Conservation (phyloP, 1,140 invertebrate species). For the Pinna nobilis region DNA sequence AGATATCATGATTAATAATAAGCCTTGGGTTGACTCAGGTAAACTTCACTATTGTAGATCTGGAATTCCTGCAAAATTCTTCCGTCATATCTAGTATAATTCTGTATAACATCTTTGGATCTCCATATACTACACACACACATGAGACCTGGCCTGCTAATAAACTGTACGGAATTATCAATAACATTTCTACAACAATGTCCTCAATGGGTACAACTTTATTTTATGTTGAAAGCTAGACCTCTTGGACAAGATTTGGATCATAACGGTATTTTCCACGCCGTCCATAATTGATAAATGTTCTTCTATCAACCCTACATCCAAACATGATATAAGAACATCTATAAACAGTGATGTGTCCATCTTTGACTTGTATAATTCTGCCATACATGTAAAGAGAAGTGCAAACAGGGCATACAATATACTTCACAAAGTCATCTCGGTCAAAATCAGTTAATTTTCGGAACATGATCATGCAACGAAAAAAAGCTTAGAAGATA, state of each 20-base stretch:
- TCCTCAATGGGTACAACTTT: conserved; percentile 13
- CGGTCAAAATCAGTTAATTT: conserved; percentile 11
- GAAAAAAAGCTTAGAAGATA: conserved; percentile 3
- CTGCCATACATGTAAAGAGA: conserved; percentile 10
- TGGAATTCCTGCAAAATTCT: conserved; percentile 40
- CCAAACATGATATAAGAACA: conserved; percentile 19
- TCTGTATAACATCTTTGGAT: neutral
- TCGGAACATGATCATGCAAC: neutral
- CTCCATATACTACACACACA: conserved; percentile 3
- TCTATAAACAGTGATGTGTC: neutral
- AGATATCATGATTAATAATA: conserved; percentile 26
- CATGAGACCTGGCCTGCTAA: neutral
- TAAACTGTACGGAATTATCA: conserved; percentile 8
- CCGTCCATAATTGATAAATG: neutral
- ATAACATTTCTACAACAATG: conserved; percentile 17
- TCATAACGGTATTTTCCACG: conserved; percentile 8
- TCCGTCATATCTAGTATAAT: conserved; percentile 32
- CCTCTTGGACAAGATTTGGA: conserved; percentile 8
- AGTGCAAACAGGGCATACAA: conserved; percentile 14
- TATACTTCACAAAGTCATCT: conserved; percentile 10
- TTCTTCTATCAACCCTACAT: conserved; percentile 12
- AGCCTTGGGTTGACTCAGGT: conserved; percentile 4
- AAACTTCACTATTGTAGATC: neutral
- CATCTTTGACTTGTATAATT: neutral
- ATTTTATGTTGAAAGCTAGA: neutral